A percentile compares a stretch with the other conserved stretches of the same genome.
phyloP scores from a whole-genome alignment of 2,888 invertebrate species.

The Tiphia femorata region DNA sequence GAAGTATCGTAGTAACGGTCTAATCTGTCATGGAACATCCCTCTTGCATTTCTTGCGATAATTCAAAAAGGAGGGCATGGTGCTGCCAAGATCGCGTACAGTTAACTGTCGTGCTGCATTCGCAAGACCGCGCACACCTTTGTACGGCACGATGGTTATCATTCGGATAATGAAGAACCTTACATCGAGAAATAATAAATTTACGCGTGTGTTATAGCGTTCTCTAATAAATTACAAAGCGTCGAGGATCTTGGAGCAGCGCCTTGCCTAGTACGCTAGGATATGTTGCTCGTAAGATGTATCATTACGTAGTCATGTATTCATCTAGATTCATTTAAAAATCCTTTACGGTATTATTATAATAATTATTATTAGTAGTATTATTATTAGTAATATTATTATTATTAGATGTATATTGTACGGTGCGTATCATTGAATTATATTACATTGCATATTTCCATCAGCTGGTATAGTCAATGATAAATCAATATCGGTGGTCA shows the following conservation, averaged over 20 bases:
- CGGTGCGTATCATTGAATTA: conserved; percentile 61
- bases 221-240: conserved; percentile 6
- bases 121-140: background rate
- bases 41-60: conserved; percentile 40
- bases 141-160: too few species aligned
- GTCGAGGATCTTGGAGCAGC: conserved; percentile 32
- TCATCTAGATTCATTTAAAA: conserved; percentile 45
- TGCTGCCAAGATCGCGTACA: conserved; percentile 33
- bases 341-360: conserved; percentile 33
- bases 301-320: conserved; percentile 59
- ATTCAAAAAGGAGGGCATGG: conserved; percentile 44
- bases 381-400: conserved; percentile 29
- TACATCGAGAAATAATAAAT: too few species aligned
- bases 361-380: conserved; percentile 25
- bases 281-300: conserved; percentile 66
- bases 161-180: too few species aligned
- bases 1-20: conserved; percentile 47
- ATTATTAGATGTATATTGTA: conserved; percentile 45
- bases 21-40: conserved; percentile 62
- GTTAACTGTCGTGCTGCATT: background rate
- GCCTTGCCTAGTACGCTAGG: conserved; percentile 62
- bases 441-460: conserved; percentile 51
- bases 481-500: conserved; percentile 12
- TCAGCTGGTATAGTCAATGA: conserved; percentile 10
- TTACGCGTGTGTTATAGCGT: too few species aligned